Evolutionary conservation across 1,140 invertebrate genomes (phyloP), one percentile per base, ranked within the genome.

Genomic region (Drosophila mojavensis): DNA sequence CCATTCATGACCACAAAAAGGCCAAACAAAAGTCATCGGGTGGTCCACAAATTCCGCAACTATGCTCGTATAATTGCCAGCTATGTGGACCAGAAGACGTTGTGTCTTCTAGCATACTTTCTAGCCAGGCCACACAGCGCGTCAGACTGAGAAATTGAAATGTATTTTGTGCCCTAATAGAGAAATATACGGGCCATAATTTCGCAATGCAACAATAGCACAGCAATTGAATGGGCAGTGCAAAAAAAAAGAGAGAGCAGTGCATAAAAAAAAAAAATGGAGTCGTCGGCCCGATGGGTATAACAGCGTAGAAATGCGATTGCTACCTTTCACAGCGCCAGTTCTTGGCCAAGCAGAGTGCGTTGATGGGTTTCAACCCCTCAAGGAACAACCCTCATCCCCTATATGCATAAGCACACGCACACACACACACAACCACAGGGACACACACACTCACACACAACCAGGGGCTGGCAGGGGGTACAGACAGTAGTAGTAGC

Each of bases 271-370:
- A 5, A 50, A 66, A 67, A 82, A 88, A 89, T 89, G 80, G 84
- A 80, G 84, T 88, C 41, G 1, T 28, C 11, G 66, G 1, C 10
- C 28, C 3, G 54, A 28, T 55, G 71, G 36, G 20, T 61, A 70
- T 45, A 45, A 26, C 20, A 58, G 55, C 6, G 55, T 58, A 58
- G 20, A 43, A 15, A 43, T n/a, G 26, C 50, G 60, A 62, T 30
- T 53, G 79, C 84, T 89, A 89, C 84, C 84, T 89, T 89, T 89
- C 84, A 73, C 84, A 89, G 84, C 84, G 84, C 84, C 84, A 89
- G 84, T 88, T 82, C 79, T 73, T 48, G 67, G 73, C 48, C 61
- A 67, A 88, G 79, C 58, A 75, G 79, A 79, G 79, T 82, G 78
- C 75, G 59, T 62, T 47, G 78, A 71, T 50, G 65, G 64, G 63